These are phyloP conservation scores for Pogonomyrmex barbatus DNA, from an alignment of 1,140 invertebrate genomes.

Conservation along the genomic window DNA sequence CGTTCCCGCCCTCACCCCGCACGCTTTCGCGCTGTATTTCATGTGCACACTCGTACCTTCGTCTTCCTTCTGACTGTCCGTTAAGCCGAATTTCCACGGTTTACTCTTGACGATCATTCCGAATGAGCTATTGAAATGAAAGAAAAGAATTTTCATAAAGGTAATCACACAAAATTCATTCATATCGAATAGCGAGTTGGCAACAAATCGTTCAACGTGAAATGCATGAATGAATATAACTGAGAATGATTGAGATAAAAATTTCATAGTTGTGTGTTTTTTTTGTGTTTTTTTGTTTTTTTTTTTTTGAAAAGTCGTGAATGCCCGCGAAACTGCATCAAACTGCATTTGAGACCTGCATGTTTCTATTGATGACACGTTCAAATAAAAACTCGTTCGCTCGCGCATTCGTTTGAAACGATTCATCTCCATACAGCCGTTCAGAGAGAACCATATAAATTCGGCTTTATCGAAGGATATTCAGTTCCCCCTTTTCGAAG, in stretches of 20 bases:
- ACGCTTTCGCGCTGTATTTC: conserved; percentile 59
- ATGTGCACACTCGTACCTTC: conserved; percentile 47
- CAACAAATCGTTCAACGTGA: background rate
- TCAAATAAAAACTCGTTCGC: conserved; percentile 22
- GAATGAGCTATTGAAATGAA: background rate
- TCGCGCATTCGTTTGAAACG: background rate
- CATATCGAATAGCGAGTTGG: no score
- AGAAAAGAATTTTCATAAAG: conserved; percentile 35
- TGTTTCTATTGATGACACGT: background rate
- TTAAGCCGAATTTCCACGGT: conserved; percentile 49
- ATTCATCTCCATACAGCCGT: conserved; percentile 6
- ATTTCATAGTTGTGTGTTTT: background rate
- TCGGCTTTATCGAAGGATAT: conserved; percentile 50
- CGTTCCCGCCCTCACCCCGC: conserved; percentile 30
- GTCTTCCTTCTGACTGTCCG: conserved; percentile 17
- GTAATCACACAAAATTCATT: conserved; percentile 9
- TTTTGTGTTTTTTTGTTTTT: background rate
- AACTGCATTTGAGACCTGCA: background rate
- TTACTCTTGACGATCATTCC: conserved; percentile 29
- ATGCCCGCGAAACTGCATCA: background rate
- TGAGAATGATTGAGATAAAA: conserved; percentile 3
- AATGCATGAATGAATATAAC: background rate
- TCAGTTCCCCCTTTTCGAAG: conserved; percentile 36
- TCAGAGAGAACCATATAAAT: conserved; percentile 51
- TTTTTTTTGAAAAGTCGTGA: background rate